Base-by-base conservation (phyloP, 1,140 invertebrate genomes). In the Gonatopus flavifemur region DNA sequence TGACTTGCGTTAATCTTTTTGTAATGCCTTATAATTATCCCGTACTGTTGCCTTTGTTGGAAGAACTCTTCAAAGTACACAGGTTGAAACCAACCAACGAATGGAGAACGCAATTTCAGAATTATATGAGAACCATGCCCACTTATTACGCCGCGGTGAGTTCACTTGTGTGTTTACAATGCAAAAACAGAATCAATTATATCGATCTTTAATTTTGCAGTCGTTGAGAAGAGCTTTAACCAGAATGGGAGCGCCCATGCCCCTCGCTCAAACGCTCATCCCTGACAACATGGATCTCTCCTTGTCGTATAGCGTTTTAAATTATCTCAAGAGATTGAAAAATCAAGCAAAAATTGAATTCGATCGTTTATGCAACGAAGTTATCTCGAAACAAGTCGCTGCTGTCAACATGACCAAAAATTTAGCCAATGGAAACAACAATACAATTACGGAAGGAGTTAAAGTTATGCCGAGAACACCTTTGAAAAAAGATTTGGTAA, bases 11-110 rank as follows among this genome's bases (percentile, higher is more conserved):
- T 7, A 98, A 98, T 81, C 79, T 98, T 35, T 97, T 98, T 78
- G 94, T 99, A 0, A 89, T 99, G 84, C 96, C 97, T 24, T 99
- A 99, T 76, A 99, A 99, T 77, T 99, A 99, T 80, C 96, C 96
- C 8, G 88, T 94, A 5, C 77, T 99, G 9, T 74, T 98, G 56
- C 93, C 94, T 8, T 77, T 99, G 5, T 74, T 99, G 8, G 94
- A 98, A 72, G 95, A 98, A 67, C 76, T 98, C 8, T 93, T 97
- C 68, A 84, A 89, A 69, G 84, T 94, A 21, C 93, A 96, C 70
- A 84, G 94, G 49, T 84, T 91, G 66, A 98, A 96, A 78, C 91
- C 91, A 3, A 89, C 89, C 2, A 87, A 86, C 44, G 93, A 96
- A 74, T 94, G 94, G 89, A 84, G 91, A 62, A 82, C 86, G 36